phyloP scores from a whole-genome alignment of 2,113 vertebrate genomes.

The Mormoops blainvillei region DNA sequence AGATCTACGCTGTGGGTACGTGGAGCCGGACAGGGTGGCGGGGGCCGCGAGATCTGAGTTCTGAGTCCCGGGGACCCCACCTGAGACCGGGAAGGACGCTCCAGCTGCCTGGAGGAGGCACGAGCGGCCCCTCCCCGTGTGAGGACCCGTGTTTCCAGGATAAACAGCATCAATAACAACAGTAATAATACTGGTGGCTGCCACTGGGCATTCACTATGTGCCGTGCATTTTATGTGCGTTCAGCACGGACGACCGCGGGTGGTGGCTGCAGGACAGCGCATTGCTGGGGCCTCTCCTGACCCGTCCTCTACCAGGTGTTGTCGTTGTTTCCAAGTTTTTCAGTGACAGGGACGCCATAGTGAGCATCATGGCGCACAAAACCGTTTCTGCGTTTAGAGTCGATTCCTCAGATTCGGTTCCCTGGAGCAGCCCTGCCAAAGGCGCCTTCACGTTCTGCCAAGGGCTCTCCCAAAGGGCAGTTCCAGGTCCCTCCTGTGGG shows the following conservation, averaged over 20 bases:
- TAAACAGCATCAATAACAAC: rapidly evolving
- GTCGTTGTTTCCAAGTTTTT: rapidly evolving
- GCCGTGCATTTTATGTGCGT: rapidly evolving
- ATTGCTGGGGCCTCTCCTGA: rapidly evolving
- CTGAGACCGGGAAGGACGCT: neutral
- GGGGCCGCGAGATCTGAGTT: rapidly evolving
- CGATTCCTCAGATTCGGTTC: neutral
- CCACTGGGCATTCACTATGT: rapidly evolving
- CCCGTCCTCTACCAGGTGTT: neutral
- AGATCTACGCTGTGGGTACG: slow-evolving; percentile 86
- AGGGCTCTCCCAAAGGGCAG: neutral
- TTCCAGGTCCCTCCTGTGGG: neutral
- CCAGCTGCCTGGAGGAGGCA: neutral
- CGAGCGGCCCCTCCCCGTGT: rapidly evolving
- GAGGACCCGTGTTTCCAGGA: neutral
- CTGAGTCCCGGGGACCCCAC: rapidly evolving
- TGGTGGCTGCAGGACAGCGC: neutral
- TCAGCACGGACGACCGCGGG: rapidly evolving
- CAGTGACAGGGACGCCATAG: rapidly evolving
- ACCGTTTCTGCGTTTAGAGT: neutral
- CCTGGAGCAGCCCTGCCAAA: neutral
- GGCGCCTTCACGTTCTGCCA: neutral
- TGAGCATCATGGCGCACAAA: neutral
- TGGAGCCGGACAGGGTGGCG: neutral
- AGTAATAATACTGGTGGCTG: rapidly evolving